phyloP scores from a whole-genome alignment of 2,797 vertebrate genomes.

The Pelochelys cantorii region DNA sequence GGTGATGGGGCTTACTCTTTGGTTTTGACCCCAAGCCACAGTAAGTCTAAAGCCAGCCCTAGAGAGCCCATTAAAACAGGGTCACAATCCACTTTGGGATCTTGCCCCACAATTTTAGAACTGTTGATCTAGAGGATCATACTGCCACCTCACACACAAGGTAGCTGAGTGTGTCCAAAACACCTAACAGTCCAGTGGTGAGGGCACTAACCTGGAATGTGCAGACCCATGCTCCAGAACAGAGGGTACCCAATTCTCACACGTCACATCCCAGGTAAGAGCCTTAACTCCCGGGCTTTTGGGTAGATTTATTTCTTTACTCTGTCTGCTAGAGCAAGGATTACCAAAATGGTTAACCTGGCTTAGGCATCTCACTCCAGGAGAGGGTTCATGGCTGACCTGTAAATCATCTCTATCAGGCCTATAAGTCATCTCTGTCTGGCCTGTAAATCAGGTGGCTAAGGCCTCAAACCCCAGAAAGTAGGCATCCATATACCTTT shows the following conservation, averaged over 20 bases:
- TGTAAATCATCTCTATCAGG: no score
- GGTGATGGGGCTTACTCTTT: no score
- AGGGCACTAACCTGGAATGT: no score
- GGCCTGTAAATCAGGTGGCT: background rate
- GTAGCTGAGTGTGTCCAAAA: background rate
- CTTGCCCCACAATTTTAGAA: no score
- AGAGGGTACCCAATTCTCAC: background rate
- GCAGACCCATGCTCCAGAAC: background rate
- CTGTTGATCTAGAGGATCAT: background rate
- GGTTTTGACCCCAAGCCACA: no score
- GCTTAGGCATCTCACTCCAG: background rate
- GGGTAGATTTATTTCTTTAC: background rate
- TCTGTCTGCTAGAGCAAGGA: background rate
- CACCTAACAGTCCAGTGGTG: background rate
- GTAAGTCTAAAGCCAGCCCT: no score
- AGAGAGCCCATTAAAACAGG: no score
- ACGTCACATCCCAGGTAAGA: background rate
- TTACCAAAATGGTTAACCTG: background rate
- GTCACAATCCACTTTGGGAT: no score
- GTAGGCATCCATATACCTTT: background rate
- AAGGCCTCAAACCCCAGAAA: background rate
- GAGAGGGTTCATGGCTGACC: background rate
- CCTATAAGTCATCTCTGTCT: background rate
- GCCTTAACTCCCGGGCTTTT: background rate
- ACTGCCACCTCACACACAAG: background rate